Evolutionary conservation across 2,113 vertebrate genomes (phyloP), one percentile per base, ranked within the genome.

Genomic region (Pelvicachromis taeniatus): DNA sequence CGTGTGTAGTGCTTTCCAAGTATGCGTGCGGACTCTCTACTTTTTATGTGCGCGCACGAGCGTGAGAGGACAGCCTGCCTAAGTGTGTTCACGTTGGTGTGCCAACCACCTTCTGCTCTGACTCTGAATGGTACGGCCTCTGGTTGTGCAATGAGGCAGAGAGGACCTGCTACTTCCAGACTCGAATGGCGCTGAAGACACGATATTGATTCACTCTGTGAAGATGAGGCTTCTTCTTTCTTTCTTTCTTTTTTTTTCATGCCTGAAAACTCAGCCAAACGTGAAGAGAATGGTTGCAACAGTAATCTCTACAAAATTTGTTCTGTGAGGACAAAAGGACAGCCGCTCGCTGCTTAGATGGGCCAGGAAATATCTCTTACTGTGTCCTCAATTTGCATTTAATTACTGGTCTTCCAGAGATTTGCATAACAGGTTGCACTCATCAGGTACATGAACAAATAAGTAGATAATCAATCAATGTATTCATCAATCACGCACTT

Each of bases 381-480:
- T 7, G 35, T 80, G 80, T 58, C 77, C 70, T 84, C 92, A 83
- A 95, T 95, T 94, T 95, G 92, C 92, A 93, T 95, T 94, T 95
- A 92, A 95, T 94, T 89, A 95, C 21, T 77, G 85, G 52, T 59
- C 83, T 63, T 88, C 81, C 84, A 3, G 83, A 38, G 65, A 94
- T 93, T 93, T 95, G 90, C 93, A 94, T 91, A 94, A 91, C 91
- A 90, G 88, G 91, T 91, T 90, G 88, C 83, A 61, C 86, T 92
- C 90, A 83, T 95, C 90, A 86, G 85, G 83, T 93, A 84, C 88
- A 92, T 5, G 81, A 80, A 90, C 91, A 91, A 92, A 94, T 93
- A 94, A 89, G 84, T 85, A 94, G 91, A 93, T 93, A 90, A 95
- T 94, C 89, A 94, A 95, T 94, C 92, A 89, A 82, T 85, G 90